Evolutionary conservation across 64 coral and sea anemone genomes (phyloP).

Genomic region (Pocillopora damicornis): DNA sequence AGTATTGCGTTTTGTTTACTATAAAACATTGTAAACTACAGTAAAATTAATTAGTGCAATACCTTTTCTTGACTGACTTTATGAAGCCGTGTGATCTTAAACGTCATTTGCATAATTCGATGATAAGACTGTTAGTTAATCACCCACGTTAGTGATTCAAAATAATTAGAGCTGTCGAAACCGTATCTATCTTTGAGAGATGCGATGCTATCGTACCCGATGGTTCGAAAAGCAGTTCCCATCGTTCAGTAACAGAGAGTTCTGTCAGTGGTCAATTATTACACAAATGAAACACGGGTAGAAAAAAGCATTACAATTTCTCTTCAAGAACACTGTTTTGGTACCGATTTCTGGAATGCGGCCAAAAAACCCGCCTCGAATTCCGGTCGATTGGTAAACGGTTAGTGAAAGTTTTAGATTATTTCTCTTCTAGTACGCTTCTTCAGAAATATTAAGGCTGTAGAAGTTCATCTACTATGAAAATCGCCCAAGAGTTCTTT

Average conservation of each 20-base stretch:
- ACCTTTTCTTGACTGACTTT: not conserved
- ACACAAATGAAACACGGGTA: not conserved
- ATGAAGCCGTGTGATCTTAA: constrained; percentile 18
- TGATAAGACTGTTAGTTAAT: constrained; percentile 2
- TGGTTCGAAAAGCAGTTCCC: not conserved
- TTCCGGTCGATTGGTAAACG: not conserved
- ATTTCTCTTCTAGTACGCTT: not conserved
- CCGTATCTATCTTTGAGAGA: not conserved
- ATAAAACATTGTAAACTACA: not conserved
- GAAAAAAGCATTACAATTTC: not conserved
- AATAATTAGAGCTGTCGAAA: constrained; percentile 2
- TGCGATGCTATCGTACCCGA: not conserved
- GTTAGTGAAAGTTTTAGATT: not conserved
- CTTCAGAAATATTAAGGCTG: not conserved
- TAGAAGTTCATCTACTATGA: not conserved
- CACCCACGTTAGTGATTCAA: not conserved
- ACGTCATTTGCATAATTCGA: constrained; percentile 9
- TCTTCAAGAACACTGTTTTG: not conserved
- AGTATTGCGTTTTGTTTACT: not conserved
- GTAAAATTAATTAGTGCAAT: constrained; percentile 1
- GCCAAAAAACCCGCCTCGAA: not conserved
- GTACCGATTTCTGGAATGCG: not conserved
- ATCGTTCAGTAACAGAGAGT: not conserved
- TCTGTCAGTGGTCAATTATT: not conserved
- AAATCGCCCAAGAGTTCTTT: not conserved